Evolutionary conservation across 2,888 invertebrate species (phyloP).

Genomic region (Charanyca ferruginea): DNA sequence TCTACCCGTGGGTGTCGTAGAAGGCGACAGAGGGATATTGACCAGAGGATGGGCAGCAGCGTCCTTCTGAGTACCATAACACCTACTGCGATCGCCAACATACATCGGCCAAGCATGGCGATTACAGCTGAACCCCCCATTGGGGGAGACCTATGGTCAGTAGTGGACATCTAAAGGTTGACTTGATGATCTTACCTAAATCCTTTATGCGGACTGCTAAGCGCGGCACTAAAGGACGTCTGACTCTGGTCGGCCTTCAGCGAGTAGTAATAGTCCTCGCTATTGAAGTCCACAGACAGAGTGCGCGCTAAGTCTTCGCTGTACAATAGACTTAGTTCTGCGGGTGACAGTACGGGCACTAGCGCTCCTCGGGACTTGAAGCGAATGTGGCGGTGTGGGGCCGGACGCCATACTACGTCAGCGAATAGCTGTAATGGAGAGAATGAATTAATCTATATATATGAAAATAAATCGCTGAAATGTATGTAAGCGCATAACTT

Average conservation of each 20-base stretch:
- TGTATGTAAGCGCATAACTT: too few relatives aligned
- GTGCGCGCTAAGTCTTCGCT: conserved; percentile 73
- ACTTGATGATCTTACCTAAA: conserved; percentile 74
- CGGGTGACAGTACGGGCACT: conserved; percentile 78
- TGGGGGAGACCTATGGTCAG: too few relatives aligned
- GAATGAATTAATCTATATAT: too few relatives aligned
- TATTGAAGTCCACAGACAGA: conserved; percentile 76
- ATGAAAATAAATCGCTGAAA: too few relatives aligned
- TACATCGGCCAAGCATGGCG: too few relatives aligned
- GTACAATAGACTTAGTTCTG: conserved; percentile 76
- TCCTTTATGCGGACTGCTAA: conserved; percentile 83
- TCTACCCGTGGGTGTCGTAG: too few relatives aligned
- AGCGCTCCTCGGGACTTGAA: conserved; percentile 85
- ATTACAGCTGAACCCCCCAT: too few relatives aligned
- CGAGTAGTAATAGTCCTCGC: conserved; percentile 78
- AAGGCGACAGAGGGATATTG: too few relatives aligned
- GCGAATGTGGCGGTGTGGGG: conserved; percentile 82
- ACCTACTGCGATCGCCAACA: too few relatives aligned
- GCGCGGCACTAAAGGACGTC: conserved; percentile 75
- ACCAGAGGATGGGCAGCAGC: too few relatives aligned
- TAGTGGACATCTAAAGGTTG: too few relatives aligned
- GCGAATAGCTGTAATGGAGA: conserved; percentile 79
- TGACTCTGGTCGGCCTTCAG: conserved; percentile 81
- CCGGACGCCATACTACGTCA: conserved; percentile 88
- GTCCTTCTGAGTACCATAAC: too few relatives aligned